These are phyloP conservation scores for Pungitius pungitius DNA, from an alignment of 2,113 vertebrate species.

Conservation along the genomic window DNA sequence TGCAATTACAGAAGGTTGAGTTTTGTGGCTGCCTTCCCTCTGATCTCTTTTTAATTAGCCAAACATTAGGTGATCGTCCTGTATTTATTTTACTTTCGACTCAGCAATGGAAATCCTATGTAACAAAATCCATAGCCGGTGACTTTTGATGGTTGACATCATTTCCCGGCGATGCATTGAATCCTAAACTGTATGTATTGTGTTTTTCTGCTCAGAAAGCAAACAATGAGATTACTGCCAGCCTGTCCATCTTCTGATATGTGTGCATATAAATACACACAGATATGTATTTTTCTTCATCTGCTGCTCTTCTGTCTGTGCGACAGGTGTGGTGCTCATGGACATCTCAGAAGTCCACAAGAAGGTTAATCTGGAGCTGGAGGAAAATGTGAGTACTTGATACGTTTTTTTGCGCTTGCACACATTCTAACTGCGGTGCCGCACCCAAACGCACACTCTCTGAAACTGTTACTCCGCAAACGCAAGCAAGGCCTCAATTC, in stretches of 20 bases:
- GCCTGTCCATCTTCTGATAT: conserved; percentile 7
- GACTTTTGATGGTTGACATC: neutral
- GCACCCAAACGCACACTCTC: conserved; percentile 16
- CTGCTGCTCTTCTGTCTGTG: conserved; percentile 33
- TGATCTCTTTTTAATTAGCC: conserved; percentile 61
- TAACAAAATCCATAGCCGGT: neutral
- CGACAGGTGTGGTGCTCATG: conserved; percentile 88
- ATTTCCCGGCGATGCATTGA: neutral
- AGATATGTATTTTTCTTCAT: neutral
- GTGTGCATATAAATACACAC: neutral
- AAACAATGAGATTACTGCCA: conserved; percentile 2
- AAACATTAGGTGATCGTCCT: conserved; percentile 27
- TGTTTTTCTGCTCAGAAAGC: neutral
- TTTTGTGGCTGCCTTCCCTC: conserved; percentile 38
- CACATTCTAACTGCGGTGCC: neutral
- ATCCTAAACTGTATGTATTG: neutral
- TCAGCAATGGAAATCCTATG: conserved; percentile 3
- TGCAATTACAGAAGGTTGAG: conserved; percentile 23
- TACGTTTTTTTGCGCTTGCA: neutral
- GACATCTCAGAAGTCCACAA: conserved; percentile 94
- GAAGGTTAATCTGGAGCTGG: conserved; percentile 89
- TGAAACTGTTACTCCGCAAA: conserved; percentile 23
- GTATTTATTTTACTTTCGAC: conserved; percentile 30
- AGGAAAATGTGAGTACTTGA: conserved; percentile 89
- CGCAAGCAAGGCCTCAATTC: neutral